Evolutionary conservation across 2,888 invertebrate species (phyloP).

Genomic region (Punctoribates punctum): DNA sequence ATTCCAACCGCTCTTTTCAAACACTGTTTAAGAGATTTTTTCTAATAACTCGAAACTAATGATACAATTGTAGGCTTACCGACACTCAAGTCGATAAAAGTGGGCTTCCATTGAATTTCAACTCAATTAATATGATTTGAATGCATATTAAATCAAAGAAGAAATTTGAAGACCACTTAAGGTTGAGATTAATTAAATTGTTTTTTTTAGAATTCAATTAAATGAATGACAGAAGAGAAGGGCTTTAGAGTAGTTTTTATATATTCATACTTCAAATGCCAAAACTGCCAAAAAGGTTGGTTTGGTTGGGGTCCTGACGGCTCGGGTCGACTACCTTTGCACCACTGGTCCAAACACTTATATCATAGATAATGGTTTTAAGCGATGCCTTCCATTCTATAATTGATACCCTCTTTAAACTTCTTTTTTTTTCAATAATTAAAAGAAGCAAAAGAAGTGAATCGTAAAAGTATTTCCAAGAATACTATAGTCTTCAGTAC

Average conservation of each 20-base stretch:
- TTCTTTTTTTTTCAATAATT: conserved; percentile 32
- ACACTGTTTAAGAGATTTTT: neutral
- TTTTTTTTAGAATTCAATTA: conserved; percentile 20
- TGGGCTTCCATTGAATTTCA: neutral
- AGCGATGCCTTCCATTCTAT: conserved; percentile 15
- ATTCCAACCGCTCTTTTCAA: neutral
- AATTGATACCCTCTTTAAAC: conserved; percentile 33
- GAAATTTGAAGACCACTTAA: neutral
- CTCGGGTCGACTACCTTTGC: conserved; percentile 10
- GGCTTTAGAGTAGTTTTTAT: conserved; percentile 14
- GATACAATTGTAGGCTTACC: neutral
- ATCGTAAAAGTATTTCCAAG: conserved; percentile 18
- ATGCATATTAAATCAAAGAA: neutral
- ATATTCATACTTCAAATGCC: conserved; percentile 27
- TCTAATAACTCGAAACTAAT: neutral
- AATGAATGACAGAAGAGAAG: conserved; percentile 1
- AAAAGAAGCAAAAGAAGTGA: conserved; percentile 2
- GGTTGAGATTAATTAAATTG: conserved; percentile 32
- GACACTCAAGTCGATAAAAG: neutral
- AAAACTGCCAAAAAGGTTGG: conserved; percentile 16
- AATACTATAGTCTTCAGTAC: neutral
- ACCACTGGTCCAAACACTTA: conserved; percentile 8
- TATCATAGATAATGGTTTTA: neutral
- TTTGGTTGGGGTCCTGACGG: neutral
- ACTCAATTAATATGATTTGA: neutral